phyloP scores from a whole-genome alignment of 2,797 vertebrate species.

The Parotocinclus haroldoi region DNA sequence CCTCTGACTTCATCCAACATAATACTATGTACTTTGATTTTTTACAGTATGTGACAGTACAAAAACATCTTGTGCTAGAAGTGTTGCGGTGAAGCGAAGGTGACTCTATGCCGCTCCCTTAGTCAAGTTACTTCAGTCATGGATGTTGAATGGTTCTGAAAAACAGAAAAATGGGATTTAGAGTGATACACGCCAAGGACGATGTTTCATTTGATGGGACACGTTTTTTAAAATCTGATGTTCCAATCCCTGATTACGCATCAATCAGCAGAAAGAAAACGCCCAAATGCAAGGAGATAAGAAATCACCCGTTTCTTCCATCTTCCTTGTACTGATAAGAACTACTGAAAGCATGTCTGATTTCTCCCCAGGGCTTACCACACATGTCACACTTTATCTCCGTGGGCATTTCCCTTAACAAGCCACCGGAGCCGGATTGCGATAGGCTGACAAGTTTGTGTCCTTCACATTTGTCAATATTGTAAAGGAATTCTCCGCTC shows the following conservation, averaged over 20 bases:
- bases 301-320: conserved; percentile 32
- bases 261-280: conserved; percentile 22
- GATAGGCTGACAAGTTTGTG: conserved; percentile 17
- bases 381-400: conserved; percentile 15
- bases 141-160: conserved; percentile 94
- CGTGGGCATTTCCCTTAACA: conserved; percentile 4
- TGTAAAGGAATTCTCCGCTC: conserved; percentile 16
- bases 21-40: conserved; percentile 71
- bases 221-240: conserved; percentile 2
- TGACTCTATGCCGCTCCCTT: conserved; percentile 75
- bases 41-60: conserved; percentile 78
- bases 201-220: neutral
- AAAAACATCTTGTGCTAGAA: conserved; percentile 86
- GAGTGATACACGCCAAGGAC: neutral
- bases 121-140: conserved; percentile 99
- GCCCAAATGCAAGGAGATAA: neutral
- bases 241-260: conserved; percentile 21
- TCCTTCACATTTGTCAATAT: conserved; percentile 27
- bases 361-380: conserved; percentile 3
- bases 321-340: conserved; percentile 24
- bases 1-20: conserved; percentile 92
- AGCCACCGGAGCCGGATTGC: conserved; percentile 1
- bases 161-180: conserved; percentile 32
- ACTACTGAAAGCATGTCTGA: conserved; percentile 23
- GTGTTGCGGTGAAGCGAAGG: conserved; percentile 86